These are phyloP conservation scores for Meandrina meandrites DNA, from an alignment of 92 coral and sea anemone species.

Conservation along the genomic window DNA sequence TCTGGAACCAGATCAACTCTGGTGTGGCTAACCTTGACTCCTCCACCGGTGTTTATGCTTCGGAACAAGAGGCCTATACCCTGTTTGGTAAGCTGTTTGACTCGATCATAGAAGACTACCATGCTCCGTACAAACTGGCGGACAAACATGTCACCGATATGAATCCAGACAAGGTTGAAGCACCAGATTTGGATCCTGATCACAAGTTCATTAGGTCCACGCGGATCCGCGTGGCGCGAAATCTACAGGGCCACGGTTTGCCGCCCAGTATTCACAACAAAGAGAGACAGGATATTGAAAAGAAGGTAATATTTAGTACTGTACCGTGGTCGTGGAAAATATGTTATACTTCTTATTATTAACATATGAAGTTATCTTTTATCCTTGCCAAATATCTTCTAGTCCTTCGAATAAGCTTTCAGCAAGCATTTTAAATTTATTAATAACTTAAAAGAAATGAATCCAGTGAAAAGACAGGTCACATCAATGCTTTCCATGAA, in stretches of 20 bases:
- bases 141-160: constrained; percentile 82
- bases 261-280: constrained; percentile 77
- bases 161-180: constrained; percentile 82
- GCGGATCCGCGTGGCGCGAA: constrained; percentile 91
- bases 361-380: too few species aligned
- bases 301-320: constrained; percentile 60
- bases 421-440: too few species aligned
- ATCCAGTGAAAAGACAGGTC: too few species aligned
- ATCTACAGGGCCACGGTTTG: constrained; percentile 76
- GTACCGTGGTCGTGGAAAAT: too few species aligned
- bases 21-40: constrained; percentile 67
- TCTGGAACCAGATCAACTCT: constrained; percentile 67
- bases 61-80: constrained; percentile 74
- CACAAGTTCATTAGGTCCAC: constrained; percentile 77
- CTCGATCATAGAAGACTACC: constrained; percentile 80
- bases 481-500: too few species aligned
- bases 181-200: constrained; percentile 78
- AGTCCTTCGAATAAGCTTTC: too few species aligned
- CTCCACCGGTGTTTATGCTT: constrained; percentile 59
- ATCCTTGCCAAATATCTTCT: too few species aligned
- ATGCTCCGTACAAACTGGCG: constrained; percentile 75
- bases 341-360: too few species aligned
- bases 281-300: constrained; percentile 79
- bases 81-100: constrained; percentile 65
- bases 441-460: too few species aligned